Conservation (phyloP, 2,797 vertebrate genomes). For the Darevskia mixta region DNA sequence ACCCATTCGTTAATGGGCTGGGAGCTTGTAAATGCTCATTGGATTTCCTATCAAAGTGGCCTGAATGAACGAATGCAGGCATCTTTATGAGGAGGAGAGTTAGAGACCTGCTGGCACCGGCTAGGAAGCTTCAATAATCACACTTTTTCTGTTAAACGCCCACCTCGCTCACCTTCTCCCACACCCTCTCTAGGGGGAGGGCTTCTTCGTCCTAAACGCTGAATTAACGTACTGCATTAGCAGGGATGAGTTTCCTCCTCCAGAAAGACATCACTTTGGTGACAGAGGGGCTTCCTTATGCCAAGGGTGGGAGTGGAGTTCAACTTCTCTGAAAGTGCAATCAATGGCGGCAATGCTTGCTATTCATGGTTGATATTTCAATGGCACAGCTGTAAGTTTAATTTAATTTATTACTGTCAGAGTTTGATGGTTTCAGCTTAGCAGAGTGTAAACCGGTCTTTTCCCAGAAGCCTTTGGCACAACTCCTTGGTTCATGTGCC, state of each 20-base stretch:
- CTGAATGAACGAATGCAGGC: slow-evolving; percentile 10
- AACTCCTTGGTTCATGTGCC: too few relatives aligned
- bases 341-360: background rate
- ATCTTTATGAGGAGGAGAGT: slow-evolving; percentile 41
- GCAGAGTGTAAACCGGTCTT: background rate
- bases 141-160: background rate
- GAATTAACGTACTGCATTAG: background rate
- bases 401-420: background rate
- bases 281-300: background rate
- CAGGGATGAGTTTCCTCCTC: background rate
- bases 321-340: background rate
- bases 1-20: slow-evolving; percentile 62
- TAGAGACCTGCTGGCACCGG: slow-evolving; percentile 4
- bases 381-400: background rate
- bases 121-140: background rate
- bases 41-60: slow-evolving; percentile 66
- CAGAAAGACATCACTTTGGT: too few relatives aligned
- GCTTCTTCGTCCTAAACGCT: rapidly evolving
- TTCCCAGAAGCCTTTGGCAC: background rate
- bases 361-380: background rate
- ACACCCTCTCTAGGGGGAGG: background rate
- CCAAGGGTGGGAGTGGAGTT: background rate
- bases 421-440: background rate
- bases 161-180: background rate
- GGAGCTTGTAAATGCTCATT: slow-evolving; percentile 62